Evolutionary conservation across 2,888 invertebrate genomes (phyloP).

Genomic region (Heliothis peltigera): DNA sequence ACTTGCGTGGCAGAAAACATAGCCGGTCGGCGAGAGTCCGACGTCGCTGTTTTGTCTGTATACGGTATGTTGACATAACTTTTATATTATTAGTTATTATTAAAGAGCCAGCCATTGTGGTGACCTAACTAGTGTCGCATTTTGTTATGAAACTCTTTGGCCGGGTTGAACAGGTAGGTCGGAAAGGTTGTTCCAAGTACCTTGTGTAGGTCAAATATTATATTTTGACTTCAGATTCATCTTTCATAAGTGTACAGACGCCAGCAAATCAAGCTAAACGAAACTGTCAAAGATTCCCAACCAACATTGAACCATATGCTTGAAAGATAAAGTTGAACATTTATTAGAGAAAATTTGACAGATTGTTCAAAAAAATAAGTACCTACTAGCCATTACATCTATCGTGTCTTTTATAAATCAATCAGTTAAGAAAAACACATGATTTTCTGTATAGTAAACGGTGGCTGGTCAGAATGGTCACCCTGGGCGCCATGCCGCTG

Average conservation of each 20-base stretch:
- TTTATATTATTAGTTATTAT: conserved; percentile 36
- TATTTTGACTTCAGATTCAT: background rate
- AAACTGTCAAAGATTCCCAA: too few species aligned
- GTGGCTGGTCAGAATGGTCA: conserved; percentile 98
- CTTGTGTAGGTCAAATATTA: background rate
- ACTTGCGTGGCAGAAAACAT: conserved; percentile 98
- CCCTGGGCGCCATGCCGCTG: conserved; percentile 96
- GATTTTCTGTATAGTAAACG: conserved; percentile 92
- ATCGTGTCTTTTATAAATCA: too few species aligned
- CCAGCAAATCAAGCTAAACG: too few species aligned
- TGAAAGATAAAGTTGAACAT: too few species aligned
- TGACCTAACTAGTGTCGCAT: conserved; percentile 11
- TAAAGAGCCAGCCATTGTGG: conserved; percentile 16
- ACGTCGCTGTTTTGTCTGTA: conserved; percentile 96
- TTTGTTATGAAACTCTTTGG: conserved; percentile 16
- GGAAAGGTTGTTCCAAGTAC: background rate
- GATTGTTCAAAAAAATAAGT: too few species aligned
- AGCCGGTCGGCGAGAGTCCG: conserved; percentile 95
- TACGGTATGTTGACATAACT: conserved; percentile 92
- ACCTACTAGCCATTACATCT: too few species aligned
- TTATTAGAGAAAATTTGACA: too few species aligned
- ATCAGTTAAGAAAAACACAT: background rate
- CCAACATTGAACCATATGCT: too few species aligned
- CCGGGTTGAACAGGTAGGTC: background rate
- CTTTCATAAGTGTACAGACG: too few species aligned